phyloP scores from a whole-genome alignment of 2,113 vertebrate species.

The Apodemus sylvaticus region DNA sequence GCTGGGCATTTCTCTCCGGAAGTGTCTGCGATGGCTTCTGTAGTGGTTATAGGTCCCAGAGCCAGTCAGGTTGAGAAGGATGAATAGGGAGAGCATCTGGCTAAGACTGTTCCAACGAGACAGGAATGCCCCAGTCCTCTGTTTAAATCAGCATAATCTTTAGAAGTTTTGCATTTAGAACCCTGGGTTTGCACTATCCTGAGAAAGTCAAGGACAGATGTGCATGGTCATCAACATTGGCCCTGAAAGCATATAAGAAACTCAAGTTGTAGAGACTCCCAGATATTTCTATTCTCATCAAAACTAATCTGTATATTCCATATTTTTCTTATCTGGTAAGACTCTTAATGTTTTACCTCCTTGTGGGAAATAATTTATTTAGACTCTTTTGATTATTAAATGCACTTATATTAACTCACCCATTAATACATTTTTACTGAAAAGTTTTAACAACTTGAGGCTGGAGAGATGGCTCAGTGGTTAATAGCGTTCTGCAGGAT shows the following conservation, averaged over 20 bases:
- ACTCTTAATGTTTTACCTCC: neutral
- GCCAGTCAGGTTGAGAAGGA: constrained; percentile 70
- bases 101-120: constrained; percentile 41
- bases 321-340: neutral
- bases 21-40: constrained; percentile 82
- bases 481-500: neutral
- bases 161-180: constrained; percentile 4
- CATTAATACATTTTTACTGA: neutral
- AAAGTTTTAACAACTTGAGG: neutral
- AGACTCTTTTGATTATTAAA: constrained; percentile 45
- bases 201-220: constrained; percentile 2
- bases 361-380: neutral
- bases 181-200: neutral
- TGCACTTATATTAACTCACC: neutral
- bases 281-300: neutral
- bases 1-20: constrained; percentile 70
- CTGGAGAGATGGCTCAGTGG: neutral
- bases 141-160: constrained; percentile 56
- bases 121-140: constrained; percentile 66
- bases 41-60: constrained; percentile 30
- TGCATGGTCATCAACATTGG: neutral
- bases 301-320: constrained; percentile 23
- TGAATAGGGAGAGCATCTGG: neutral
- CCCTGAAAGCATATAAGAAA: constrained; percentile 18
- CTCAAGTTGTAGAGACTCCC: neutral